Evolutionary conservation across 2,113 vertebrate genomes (phyloP).

Genomic region (Poeciliopsis prolifica): DNA sequence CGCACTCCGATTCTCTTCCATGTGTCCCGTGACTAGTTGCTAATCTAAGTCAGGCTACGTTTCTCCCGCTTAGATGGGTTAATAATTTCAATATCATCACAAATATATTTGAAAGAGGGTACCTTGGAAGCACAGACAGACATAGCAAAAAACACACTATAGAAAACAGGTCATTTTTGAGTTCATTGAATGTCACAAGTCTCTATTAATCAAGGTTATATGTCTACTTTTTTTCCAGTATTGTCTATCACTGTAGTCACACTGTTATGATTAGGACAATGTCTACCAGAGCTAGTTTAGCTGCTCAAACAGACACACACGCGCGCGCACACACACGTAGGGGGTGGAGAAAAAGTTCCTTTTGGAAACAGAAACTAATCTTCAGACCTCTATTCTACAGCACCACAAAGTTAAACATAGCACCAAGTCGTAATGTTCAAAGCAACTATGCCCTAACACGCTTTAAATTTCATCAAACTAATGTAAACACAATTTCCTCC

Average conservation of each 20-base stretch:
- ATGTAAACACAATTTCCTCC: slow-evolving; percentile 81
- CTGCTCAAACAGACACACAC: slow-evolving; percentile 60
- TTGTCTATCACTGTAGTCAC: slow-evolving; percentile 73
- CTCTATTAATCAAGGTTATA: slow-evolving; percentile 74
- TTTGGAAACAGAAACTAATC: slow-evolving; percentile 50
- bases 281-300: slow-evolving; percentile 65
- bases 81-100: slow-evolving; percentile 66
- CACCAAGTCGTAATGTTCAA: slow-evolving; percentile 82
- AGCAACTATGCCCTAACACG: slow-evolving; percentile 79
- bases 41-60: slow-evolving; percentile 64
- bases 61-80: slow-evolving; percentile 63
- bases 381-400: slow-evolving; percentile 80
- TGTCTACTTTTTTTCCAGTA: slow-evolving; percentile 70
- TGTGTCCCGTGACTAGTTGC: slow-evolving; percentile 36
- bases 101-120: slow-evolving; percentile 76
- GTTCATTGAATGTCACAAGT: slow-evolving; percentile 71
- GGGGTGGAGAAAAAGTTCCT: slow-evolving; percentile 61
- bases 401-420: slow-evolving; percentile 84
- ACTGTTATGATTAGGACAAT: slow-evolving; percentile 69
- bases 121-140: slow-evolving; percentile 81
- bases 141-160: slow-evolving; percentile 73
- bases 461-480: slow-evolving; percentile 65
- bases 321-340: neutral
- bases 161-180: slow-evolving; percentile 72
- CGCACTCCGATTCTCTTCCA: slow-evolving; percentile 54